Conservation (phyloP, 1,140 invertebrate species). For the Dendroctonus ponderosae region DNA sequence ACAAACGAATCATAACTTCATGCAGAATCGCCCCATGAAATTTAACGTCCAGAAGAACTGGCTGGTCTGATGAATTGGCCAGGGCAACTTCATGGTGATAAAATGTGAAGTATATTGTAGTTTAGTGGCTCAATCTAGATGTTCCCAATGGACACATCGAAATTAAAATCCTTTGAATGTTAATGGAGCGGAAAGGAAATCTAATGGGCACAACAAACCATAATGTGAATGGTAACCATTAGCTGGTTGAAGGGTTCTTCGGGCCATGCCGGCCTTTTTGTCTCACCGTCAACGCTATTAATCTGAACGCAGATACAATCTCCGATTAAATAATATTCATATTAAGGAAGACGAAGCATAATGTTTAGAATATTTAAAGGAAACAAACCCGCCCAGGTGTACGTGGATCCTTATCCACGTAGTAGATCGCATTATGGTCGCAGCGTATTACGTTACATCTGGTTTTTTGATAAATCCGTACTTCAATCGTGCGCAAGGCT, state of each 20-base stretch:
- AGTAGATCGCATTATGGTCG: constrained; percentile 29
- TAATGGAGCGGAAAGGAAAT: constrained; percentile 2
- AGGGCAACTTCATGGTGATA: too few species aligned
- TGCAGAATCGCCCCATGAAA: too few species aligned
- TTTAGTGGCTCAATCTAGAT: too few species aligned
- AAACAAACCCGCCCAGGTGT: constrained; percentile 30
- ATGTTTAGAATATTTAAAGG: constrained; percentile 31
- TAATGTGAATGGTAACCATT: constrained; percentile 16
- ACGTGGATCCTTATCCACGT: constrained; percentile 22
- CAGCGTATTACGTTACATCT: constrained; percentile 33
- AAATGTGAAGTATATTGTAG: too few species aligned
- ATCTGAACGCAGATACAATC: constrained; percentile 27
- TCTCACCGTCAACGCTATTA: constrained; percentile 29
- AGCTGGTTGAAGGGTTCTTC: constrained; percentile 18
- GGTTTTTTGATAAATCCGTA: constrained; percentile 32
- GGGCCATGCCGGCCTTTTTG: constrained; percentile 20
- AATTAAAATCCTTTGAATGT: too few species aligned
- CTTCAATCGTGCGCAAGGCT: constrained; percentile 29
- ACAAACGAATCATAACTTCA: too few species aligned
- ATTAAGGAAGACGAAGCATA: constrained; percentile 32
- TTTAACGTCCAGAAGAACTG: too few species aligned
- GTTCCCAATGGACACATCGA: too few species aligned
- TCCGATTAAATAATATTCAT: constrained; percentile 34
- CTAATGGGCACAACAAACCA: constrained; percentile 27
- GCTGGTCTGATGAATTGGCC: too few species aligned